Evolutionary conservation across 2,113 vertebrate species (phyloP).

Genomic region (Lichenostomus cassidix): DNA sequence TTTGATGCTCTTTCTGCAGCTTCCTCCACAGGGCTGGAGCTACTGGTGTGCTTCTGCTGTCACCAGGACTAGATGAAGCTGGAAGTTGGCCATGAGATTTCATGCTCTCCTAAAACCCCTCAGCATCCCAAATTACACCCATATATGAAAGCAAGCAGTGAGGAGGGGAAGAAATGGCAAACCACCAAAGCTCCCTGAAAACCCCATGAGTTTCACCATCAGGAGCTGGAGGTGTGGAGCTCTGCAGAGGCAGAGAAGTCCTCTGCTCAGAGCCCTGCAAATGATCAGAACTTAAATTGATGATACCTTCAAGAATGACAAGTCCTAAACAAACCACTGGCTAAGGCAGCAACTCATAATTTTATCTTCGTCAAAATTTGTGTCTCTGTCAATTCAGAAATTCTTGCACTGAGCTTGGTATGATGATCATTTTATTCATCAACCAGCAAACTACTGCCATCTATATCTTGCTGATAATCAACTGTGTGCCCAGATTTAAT

Average conservation of each 20-base stretch:
- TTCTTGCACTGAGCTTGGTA: not conserved
- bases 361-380: not conserved
- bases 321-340: not conserved
- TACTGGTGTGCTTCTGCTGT: fast-evolving
- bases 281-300: not conserved
- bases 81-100: not conserved
- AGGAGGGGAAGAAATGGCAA: not conserved
- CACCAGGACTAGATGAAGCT: not conserved
- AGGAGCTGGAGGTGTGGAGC: not conserved
- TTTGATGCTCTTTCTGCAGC: not conserved
- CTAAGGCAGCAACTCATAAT: not conserved
- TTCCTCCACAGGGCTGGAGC: not conserved
- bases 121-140: not conserved
- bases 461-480: not conserved
- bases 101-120: not conserved
- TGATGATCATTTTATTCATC: fast-evolving
- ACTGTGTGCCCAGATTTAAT: not conserved
- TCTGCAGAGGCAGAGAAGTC: not conserved
- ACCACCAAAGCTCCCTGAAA: not conserved
- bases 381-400: not conserved
- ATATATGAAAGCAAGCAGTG: not conserved
- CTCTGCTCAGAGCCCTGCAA: not conserved
- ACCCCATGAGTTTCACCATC: fast-evolving
- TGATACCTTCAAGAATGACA: not conserved
- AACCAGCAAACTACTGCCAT: not conserved